These are phyloP conservation scores for Parnassius apollo DNA, from an alignment of 2,888 invertebrate species.

Conservation along the genomic window DNA sequence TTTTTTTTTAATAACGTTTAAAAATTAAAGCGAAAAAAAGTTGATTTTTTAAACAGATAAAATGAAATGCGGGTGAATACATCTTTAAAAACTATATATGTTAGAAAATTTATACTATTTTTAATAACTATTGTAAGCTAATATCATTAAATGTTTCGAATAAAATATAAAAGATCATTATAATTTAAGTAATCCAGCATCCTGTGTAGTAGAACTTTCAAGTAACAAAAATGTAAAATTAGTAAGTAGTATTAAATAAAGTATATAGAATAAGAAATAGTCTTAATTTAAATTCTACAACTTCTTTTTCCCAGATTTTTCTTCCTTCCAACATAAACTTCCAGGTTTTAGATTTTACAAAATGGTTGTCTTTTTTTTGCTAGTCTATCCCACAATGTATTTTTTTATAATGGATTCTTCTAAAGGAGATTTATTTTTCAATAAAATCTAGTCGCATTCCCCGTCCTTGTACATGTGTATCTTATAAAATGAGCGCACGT, in stretches of 20 bases:
- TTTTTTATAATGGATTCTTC: conserved; percentile 11
- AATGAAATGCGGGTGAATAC: no score
- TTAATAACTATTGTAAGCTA: no score
- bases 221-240: conserved; percentile 15
- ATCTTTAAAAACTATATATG: no score
- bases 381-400: conserved; percentile 17
- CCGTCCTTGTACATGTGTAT: conserved; percentile 53
- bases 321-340: conserved; percentile 42
- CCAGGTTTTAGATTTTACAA: conserved; percentile 29
- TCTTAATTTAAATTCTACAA: conserved; percentile 19
- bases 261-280: conserved; percentile 19
- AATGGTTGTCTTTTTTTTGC: conserved; percentile 15
- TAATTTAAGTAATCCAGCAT: neutral
- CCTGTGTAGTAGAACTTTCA: conserved; percentile 27
- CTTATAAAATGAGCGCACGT: conserved; percentile 43
- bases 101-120: no score
- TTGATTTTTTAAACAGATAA: no score
- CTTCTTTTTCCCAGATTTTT: conserved; percentile 19
- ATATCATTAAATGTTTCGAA: neutral
- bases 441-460: conserved; percentile 38
- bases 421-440: conserved; percentile 20
- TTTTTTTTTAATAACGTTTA: no score
- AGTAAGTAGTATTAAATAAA: conserved; percentile 23
- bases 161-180: neutral
- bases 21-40: no score